Evolutionary conservation across 2,113 vertebrate species (phyloP).

Genomic region (Colistium nudipinnis): DNA sequence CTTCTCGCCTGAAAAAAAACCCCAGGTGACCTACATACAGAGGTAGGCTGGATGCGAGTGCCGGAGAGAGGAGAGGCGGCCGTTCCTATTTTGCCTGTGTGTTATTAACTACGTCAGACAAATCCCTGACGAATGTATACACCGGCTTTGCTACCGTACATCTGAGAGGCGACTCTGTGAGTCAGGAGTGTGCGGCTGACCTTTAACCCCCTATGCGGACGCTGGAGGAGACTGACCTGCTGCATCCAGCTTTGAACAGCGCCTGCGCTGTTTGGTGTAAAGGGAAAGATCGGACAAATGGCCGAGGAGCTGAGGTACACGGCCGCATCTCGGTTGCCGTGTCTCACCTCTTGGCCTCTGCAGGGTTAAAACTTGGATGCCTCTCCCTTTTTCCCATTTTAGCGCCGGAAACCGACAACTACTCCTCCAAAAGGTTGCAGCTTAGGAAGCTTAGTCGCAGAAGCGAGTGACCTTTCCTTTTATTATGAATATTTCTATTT

Average conservation of each 20-base stretch:
- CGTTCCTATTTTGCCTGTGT: slow-evolving; percentile 62
- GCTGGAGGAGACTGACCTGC: background rate
- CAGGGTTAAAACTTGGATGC: slow-evolving; percentile 65
- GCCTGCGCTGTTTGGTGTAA: background rate
- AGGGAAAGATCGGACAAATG: slow-evolving; percentile 15
- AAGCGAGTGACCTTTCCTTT: slow-evolving; percentile 96
- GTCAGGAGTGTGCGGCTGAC: slow-evolving; percentile 29
- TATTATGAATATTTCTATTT: slow-evolving; percentile 97
- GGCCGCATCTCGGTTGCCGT: slow-evolving; percentile 12
- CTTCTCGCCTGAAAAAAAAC: slow-evolving; percentile 51
- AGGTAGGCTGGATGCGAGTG: slow-evolving; percentile 26
- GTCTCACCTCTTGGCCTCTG: slow-evolving; percentile 57
- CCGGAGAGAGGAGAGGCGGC: slow-evolving; percentile 35
- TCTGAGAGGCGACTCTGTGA: slow-evolving; percentile 33
- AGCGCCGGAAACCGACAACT: slow-evolving; percentile 82
- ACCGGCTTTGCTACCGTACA: slow-evolving; percentile 30
- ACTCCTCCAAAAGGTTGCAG: slow-evolving; percentile 91
- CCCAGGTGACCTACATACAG: slow-evolving; percentile 66
- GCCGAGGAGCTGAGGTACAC: background rate
- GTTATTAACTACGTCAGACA: slow-evolving; percentile 65
- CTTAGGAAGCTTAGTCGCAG: slow-evolving; percentile 94
- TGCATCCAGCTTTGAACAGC: slow-evolving; percentile 9
- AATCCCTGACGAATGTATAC: slow-evolving; percentile 54
- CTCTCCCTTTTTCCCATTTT: slow-evolving; percentile 63
- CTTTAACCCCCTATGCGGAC: slow-evolving; percentile 29